These are phyloP conservation scores for Propithecus coquereli DNA, from an alignment of 2,113 vertebrate genomes.

Conservation along the genomic window DNA sequence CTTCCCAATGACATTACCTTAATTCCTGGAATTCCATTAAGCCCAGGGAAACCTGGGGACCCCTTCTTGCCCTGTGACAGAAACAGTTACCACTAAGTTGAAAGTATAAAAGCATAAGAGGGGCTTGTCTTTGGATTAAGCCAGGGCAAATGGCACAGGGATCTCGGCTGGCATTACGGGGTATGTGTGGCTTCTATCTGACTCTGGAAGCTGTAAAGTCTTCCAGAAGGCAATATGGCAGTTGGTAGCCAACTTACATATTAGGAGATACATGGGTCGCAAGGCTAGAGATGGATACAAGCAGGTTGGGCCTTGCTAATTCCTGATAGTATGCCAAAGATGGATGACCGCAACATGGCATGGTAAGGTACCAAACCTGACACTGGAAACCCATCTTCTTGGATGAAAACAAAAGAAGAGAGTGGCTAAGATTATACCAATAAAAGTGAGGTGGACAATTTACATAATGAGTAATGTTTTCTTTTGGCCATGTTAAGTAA, in stretches of 20 bases:
- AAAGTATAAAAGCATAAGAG: background rate
- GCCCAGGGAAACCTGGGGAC: conserved; percentile 81
- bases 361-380: background rate
- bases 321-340: background rate
- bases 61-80: conserved; percentile 83
- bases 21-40: conserved; percentile 81
- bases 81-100: conserved; percentile 50
- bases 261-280: background rate
- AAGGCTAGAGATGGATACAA: background rate
- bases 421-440: conserved; percentile 10
- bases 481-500: conserved; percentile 29
- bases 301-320: background rate
- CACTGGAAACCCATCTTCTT: background rate
- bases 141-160: background rate
- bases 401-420: background rate
- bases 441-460: background rate
- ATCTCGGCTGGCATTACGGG: background rate
- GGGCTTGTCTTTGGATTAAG: background rate
- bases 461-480: background rate
- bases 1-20: conserved; percentile 85
- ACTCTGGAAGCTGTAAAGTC: background rate
- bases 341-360: background rate
- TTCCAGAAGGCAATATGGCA: background rate
- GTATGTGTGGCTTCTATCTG: background rate
- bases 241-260: background rate